Conservation (phyloP, 2,797 vertebrate genomes). For the Ctenopoma multispine region DNA sequence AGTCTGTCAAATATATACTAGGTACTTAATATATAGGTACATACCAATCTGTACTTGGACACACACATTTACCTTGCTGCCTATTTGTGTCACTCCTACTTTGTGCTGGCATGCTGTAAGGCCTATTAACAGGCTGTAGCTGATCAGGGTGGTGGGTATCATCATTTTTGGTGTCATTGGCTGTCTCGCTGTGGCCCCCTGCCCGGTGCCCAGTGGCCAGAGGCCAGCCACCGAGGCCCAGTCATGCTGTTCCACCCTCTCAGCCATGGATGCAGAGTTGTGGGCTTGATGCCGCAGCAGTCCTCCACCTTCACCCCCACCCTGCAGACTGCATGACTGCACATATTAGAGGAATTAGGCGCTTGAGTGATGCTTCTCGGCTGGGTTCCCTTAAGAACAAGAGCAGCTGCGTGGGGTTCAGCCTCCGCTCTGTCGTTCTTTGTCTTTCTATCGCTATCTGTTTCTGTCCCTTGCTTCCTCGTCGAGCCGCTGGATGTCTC, state of each 20-base stretch:
- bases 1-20: conserved; percentile 52
- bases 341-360: conserved; percentile 93
- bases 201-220: conserved; percentile 58
- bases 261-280: conserved; percentile 72
- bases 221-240: conserved; percentile 59
- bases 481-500: conserved; percentile 75
- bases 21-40: too few relatives aligned
- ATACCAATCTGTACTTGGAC: conserved; percentile 14
- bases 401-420: conserved; percentile 91
- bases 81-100: conserved; percentile 14
- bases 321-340: conserved; percentile 88
- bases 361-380: conserved; percentile 88
- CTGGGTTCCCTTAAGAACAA: conserved; percentile 96
- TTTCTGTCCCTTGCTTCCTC: conserved; percentile 75
- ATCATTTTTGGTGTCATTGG: conserved; percentile 43
- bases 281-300: conserved; percentile 81
- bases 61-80: conserved; percentile 38
- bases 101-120: conserved; percentile 32
- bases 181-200: conserved; percentile 29
- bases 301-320: conserved; percentile 51
- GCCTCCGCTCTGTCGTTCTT: conserved; percentile 82
- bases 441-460: conserved; percentile 73
- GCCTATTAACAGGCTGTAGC: conserved; percentile 30
- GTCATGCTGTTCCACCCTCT: conserved; percentile 67
- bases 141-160: conserved; percentile 51